Percentiles rank a stretch among this genome's conserved stretches.
These are phyloP conservation scores for Oegoconia quadripuncta DNA, from an alignment of 2,888 invertebrate species.

Conservation along the genomic window DNA sequence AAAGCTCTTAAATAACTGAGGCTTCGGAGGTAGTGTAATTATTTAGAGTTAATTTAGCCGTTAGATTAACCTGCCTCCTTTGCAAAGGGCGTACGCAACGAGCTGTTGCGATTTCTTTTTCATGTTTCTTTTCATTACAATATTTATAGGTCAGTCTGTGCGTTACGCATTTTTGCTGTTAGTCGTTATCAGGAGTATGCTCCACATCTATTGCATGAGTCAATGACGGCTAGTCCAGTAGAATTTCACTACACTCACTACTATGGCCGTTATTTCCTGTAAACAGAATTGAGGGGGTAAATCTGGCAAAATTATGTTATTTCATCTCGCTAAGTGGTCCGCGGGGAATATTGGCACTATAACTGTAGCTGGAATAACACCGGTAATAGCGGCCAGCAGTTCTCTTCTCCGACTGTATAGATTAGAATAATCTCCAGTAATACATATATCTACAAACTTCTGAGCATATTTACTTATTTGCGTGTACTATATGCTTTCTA, in stretches of 20 bases:
- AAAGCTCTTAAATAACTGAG: constrained; percentile 7
- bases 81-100: constrained; percentile 26
- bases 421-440: constrained; percentile 35
- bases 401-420: constrained; percentile 46
- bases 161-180: too few relatives aligned
- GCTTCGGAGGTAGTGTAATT: constrained; percentile 14
- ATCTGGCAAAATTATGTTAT: constrained; percentile 71
- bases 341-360: constrained; percentile 51
- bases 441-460: too few relatives aligned
- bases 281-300: constrained; percentile 53
- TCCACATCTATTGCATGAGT: constrained; percentile 60
- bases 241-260: constrained; percentile 46
- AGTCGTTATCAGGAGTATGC: too few relatives aligned
- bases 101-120: constrained; percentile 30
- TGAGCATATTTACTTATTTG: too few relatives aligned
- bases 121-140: constrained; percentile 21
- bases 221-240: constrained; percentile 63
- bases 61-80: constrained; percentile 16
- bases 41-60: constrained; percentile 10
- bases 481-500: too few relatives aligned
- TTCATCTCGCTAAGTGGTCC: constrained; percentile 39
- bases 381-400: constrained; percentile 70
- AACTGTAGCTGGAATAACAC: constrained; percentile 31
- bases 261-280: constrained; percentile 74
- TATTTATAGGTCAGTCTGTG: constrained; percentile 3